phyloP scores from a whole-genome alignment of 2,797 vertebrate genomes.

The Gymnoscopelus microlampas region DNA sequence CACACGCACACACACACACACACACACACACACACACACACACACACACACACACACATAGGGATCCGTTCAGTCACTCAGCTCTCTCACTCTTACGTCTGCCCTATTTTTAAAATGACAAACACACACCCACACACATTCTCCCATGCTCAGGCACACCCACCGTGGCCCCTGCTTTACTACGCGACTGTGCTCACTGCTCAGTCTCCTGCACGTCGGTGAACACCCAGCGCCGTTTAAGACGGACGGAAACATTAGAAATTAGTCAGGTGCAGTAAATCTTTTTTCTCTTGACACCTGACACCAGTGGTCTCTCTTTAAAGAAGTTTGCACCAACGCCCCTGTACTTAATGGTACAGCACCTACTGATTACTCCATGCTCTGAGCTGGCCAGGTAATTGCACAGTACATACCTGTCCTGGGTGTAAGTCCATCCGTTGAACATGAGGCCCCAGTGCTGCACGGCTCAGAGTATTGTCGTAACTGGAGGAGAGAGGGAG shows the following conservation, averaged over 20 bases:
- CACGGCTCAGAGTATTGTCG: conserved; percentile 25
- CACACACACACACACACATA: conserved; percentile 39
- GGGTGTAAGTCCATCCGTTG: conserved; percentile 73
- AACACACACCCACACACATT: conserved; percentile 78
- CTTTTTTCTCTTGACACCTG: conserved; percentile 50
- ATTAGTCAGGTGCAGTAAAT: conserved; percentile 64
- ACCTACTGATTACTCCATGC: conserved; percentile 74
- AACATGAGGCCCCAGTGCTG: conserved; percentile 58
- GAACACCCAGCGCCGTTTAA: conserved; percentile 14
- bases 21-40: background rate
- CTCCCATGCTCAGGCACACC: conserved; percentile 74
- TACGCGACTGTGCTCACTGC: conserved; percentile 12
- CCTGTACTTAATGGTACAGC: conserved; percentile 66
- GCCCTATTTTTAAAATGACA: conserved; percentile 71
- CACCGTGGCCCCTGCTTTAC: conserved; percentile 44
- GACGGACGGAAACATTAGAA: conserved; percentile 21
- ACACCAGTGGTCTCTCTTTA: conserved; percentile 63
- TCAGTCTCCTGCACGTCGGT: background rate
- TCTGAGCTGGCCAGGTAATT: conserved; percentile 72
- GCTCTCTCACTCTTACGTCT: conserved; percentile 55
- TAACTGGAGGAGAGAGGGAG: conserved; percentile 30
- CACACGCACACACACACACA: conserved; percentile 51
- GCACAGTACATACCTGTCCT: conserved; percentile 77
- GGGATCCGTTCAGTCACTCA: conserved; percentile 32
- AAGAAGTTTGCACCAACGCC: conserved; percentile 58